These are phyloP conservation scores for Baryphthengus martii DNA, from an alignment of 2,113 vertebrate genomes.

Conservation along the genomic window DNA sequence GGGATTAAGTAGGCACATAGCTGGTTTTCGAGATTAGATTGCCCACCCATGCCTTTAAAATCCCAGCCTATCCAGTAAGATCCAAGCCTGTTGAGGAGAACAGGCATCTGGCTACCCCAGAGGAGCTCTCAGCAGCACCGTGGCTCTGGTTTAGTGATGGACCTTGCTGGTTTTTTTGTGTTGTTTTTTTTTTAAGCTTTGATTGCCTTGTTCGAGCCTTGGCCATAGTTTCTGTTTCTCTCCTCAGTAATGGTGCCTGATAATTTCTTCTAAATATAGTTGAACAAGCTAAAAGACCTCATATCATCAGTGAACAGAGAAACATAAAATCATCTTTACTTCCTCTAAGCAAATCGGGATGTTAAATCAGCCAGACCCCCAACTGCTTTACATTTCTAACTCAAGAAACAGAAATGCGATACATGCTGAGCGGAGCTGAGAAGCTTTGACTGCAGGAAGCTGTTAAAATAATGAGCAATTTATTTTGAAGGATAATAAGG, in stretches of 20 bases:
- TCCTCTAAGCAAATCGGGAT: constrained; percentile 14
- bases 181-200: background rate
- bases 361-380: constrained; percentile 15
- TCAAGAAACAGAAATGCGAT: constrained; percentile 28
- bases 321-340: background rate
- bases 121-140: background rate
- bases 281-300: background rate
- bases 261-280: background rate
- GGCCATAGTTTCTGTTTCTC: background rate
- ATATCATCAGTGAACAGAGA: background rate
- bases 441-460: constrained; percentile 22
- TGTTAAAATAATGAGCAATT: constrained; percentile 42
- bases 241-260: background rate
- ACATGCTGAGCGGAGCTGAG: constrained; percentile 38
- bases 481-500: constrained; percentile 13
- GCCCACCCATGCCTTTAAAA: background rate
- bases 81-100: background rate
- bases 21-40: background rate
- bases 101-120: accelerated
- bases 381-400: constrained; percentile 23
- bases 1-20: background rate
- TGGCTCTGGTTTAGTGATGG: background rate
- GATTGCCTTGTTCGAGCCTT: background rate
- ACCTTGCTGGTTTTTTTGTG: accelerated
- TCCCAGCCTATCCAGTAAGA: background rate